These are phyloP conservation scores for Rhynchonema sp. DNA, from an alignment of 2,888 invertebrate species.

Conservation along the genomic window DNA sequence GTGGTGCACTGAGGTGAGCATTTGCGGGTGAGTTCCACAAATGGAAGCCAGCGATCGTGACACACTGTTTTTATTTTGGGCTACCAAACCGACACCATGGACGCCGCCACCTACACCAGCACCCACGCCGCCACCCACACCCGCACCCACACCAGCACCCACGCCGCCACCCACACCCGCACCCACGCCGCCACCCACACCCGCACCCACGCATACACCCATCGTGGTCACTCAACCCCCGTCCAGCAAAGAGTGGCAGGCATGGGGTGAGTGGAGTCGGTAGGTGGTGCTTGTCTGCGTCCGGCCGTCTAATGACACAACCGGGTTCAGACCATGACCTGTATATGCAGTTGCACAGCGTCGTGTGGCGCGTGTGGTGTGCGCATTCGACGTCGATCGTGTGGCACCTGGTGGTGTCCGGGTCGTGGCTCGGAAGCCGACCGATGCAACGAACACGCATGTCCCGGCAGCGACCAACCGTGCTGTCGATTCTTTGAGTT, in stretches of 20 bases:
- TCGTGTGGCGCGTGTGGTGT: not conserved
- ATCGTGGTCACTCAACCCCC: too few species aligned
- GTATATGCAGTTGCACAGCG: not conserved
- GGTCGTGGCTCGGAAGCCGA: not conserved
- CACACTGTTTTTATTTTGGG: too few species aligned
- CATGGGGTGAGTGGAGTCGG: not conserved
- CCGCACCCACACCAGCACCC: not conserved
- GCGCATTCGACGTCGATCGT: not conserved
- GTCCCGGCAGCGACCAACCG: not conserved
- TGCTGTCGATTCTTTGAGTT: not conserved
- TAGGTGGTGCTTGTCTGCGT: too few species aligned
- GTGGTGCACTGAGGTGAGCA: too few species aligned
- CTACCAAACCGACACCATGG: too few species aligned
- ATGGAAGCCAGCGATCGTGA: too few species aligned
- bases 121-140: not conserved
- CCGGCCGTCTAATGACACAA: not conserved
- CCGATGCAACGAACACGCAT: not conserved
- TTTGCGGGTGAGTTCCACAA: too few species aligned
- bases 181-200: not conserved
- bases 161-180: not conserved
- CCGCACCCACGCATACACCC: not conserved
- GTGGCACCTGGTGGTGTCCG: not conserved
- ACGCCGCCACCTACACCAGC: not conserved
- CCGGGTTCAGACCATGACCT: too few species aligned
- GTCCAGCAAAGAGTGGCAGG: not conserved